Evolutionary conservation across 2,888 invertebrate species (phyloP).

Genomic region (Ariolimax columbianus): DNA sequence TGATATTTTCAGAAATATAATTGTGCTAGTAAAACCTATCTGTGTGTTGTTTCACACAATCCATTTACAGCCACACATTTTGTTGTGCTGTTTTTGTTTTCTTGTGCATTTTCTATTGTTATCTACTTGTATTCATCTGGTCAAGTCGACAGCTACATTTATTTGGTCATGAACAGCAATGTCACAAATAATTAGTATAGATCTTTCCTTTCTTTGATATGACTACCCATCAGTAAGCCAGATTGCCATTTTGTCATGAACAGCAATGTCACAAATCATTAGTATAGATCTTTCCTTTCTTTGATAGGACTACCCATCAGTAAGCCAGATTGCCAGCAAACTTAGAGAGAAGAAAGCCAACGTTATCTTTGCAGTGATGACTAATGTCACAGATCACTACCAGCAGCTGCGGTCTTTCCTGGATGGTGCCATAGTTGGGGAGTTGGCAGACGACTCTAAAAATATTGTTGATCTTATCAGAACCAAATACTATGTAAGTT

Average conservation of each 20-base stretch:
- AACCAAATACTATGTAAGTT: constrained; percentile 86
- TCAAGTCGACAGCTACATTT: too few relatives aligned
- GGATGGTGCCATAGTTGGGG: constrained; percentile 93
- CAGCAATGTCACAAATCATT: too few relatives aligned
- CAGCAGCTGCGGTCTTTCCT: constrained; percentile 88
- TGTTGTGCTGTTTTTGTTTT: too few relatives aligned
- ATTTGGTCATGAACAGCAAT: too few relatives aligned
- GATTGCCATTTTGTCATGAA: too few relatives aligned
- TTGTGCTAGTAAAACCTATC: too few relatives aligned
- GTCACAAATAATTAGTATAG: background rate
- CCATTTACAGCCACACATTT: too few relatives aligned
- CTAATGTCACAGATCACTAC: constrained; percentile 89
- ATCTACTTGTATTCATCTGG: too few relatives aligned
- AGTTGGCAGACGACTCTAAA: constrained; percentile 91
- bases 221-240: constrained; percentile 98
- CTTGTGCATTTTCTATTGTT: too few relatives aligned
- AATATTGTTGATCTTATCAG: constrained; percentile 95
- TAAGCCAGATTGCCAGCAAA: constrained; percentile 90
- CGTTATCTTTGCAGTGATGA: constrained; percentile 95
- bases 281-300: constrained; percentile 23
- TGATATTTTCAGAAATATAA: too few relatives aligned
- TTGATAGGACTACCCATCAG: constrained; percentile 91
- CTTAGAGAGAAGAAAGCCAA: constrained; percentile 95
- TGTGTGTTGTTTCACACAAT: too few relatives aligned
- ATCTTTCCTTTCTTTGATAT: constrained; percentile 58